Base-by-base conservation (phyloP, 2,888 invertebrate genomes). In the Meganola albula region DNA sequence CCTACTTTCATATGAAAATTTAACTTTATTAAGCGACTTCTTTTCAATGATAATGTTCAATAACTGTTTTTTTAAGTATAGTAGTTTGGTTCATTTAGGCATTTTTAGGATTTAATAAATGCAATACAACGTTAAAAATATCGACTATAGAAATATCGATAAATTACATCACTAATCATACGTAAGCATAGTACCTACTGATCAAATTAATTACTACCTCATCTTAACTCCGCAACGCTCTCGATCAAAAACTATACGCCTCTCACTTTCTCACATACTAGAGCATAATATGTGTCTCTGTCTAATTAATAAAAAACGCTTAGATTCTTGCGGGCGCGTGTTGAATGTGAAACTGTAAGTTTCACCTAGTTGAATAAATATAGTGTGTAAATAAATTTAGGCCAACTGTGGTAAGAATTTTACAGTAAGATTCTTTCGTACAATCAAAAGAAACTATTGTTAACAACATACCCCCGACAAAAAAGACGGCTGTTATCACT, bases 181-280 rank as follows among this genome's bases (percentile, higher is more conserved):
- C 64, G 63, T 63, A 68, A 57, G 58, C 60, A 69, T 69, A 68
- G 69, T 74, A 77, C 16, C 16, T 16, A 20, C 74, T 79, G 80
- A 82, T 83, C 80, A 80, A 83, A 80, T 84, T 82, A 83, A 83
- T 84, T 83, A 83, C 75, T 63, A 68, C 69, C 75, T 77, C 77
- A 79, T 77, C 77, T 80, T 70, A 60, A 62, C 59, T 53, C 52
- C 53, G 59, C 67, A 62, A 65, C 63, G 66, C 64, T 71, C 67
- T 61, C 60, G 49, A 65, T 64, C 60, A 71, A 76, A 73, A 67
- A 69, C 62, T 20, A n/a, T 20, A 5, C 47, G 44, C 49, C 53
- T 49, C 42, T 64, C 63, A 67, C 65, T 58, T 51, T 67, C 49
- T 43, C 45, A 34, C 58, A 34, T 31, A 34, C 36, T 38, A 33